Percentiles rank a stretch among this genome's conserved stretches.
These are phyloP conservation scores for Ginglymostoma cirratum DNA, from an alignment of 2,113 vertebrate genomes.

Conservation along the genomic window DNA sequence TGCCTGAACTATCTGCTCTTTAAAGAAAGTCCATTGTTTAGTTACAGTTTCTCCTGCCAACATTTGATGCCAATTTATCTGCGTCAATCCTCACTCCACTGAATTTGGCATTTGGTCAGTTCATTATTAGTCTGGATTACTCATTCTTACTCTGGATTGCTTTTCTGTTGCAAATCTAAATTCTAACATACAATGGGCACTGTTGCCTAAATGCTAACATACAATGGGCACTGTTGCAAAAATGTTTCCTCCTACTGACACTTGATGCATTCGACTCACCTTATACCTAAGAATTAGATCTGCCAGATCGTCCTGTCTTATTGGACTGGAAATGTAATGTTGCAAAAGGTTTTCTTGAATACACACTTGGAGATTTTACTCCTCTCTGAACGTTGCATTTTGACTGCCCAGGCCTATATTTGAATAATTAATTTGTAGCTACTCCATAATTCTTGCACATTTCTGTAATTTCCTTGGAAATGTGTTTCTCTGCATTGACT, in stretches of 20 bases:
- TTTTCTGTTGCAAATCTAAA: background rate
- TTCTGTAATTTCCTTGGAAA: background rate
- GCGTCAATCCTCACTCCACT: background rate
- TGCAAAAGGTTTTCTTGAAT: background rate
- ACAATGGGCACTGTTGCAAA: background rate
- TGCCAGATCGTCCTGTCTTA: background rate
- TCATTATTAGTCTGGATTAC: background rate
- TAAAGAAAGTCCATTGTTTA: too few species aligned
- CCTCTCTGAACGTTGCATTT: background rate
- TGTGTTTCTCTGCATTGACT: background rate
- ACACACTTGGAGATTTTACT: background rate
- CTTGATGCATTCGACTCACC: background rate
- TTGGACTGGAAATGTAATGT: background rate
- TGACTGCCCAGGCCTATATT: background rate
- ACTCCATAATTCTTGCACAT: background rate
- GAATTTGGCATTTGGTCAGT: background rate
- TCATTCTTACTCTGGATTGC: background rate
- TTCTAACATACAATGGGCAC: background rate
- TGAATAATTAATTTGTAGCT: background rate
- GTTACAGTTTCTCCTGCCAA: background rate
- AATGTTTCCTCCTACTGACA: background rate
- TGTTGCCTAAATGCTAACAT: background rate
- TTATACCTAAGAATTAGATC: background rate
- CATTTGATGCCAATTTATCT: background rate
- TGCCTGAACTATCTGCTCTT: too few species aligned